Evolutionary conservation across 30 jellyfish, hydroid and myxozoan genomes (phyloP).

Genomic region (Turritopsis rubra): DNA sequence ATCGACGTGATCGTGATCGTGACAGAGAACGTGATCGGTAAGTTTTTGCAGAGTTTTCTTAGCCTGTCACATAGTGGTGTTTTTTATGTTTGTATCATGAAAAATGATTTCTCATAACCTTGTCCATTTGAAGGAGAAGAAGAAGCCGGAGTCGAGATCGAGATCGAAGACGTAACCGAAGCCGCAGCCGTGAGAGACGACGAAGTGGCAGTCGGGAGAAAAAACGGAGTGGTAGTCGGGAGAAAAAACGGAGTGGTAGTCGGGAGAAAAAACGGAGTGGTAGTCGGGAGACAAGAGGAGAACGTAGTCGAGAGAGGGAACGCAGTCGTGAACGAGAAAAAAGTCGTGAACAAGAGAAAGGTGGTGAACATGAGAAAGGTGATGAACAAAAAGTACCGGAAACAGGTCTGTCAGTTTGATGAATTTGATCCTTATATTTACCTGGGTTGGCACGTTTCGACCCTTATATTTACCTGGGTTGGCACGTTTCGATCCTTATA

Average conservation of each 20-base stretch:
- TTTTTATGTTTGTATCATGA: too few species aligned
- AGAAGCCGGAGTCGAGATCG: constrained; percentile 46
- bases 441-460: too few species aligned
- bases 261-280: constrained; percentile 25
- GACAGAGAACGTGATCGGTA: constrained; percentile 46
- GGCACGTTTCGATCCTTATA: too few species aligned
- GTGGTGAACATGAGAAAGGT: background rate
- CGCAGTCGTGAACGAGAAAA: constrained; percentile 40
- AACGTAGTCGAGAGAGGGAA: constrained; percentile 33
- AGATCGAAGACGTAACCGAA: constrained; percentile 42
- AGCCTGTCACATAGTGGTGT: too few species aligned
- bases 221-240: constrained; percentile 30
- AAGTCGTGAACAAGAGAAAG: constrained; percentile 16
- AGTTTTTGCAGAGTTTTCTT: background rate
- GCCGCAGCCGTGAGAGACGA: constrained; percentile 31
- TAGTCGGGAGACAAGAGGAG: constrained; percentile 36
- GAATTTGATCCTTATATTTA: too few species aligned
- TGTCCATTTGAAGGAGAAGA: constrained; percentile 23
- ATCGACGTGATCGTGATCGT: constrained; percentile 21
- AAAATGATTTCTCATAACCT: too few species aligned
- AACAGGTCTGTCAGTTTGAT: constrained; percentile 6
- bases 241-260: constrained; percentile 30
- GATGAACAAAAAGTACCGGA: constrained; percentile 31
- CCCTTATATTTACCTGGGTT: too few species aligned
- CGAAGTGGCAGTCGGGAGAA: background rate